Evolutionary conservation across 1,140 invertebrate genomes (phyloP).

Genomic region (Drosophila lacertosa): DNA sequence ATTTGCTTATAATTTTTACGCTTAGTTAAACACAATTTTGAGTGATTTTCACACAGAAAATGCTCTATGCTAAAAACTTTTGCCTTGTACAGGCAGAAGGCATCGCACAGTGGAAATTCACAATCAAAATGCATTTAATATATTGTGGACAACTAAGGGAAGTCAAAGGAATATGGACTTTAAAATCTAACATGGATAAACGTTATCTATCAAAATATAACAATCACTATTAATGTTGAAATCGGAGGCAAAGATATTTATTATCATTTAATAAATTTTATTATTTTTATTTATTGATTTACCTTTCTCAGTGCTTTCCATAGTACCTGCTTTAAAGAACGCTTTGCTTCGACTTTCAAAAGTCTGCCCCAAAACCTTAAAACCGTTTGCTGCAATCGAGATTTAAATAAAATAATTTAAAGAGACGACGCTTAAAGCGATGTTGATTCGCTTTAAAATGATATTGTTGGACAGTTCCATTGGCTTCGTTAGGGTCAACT

Average conservation of each 20-base stretch:
- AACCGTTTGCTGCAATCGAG: too few species aligned
- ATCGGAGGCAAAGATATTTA: too few species aligned
- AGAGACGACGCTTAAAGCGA: conserved; percentile 27
- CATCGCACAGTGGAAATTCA: conserved; percentile 40
- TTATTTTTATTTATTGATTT: too few species aligned
- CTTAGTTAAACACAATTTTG: conserved; percentile 83
- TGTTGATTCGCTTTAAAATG: conserved; percentile 52
- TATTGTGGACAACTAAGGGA: neutral
- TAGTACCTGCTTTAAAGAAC: neutral
- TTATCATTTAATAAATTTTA: too few species aligned
- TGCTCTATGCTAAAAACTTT: conserved; percentile 71
- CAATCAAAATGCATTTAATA: neutral
- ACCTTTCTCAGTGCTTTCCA: too few species aligned
- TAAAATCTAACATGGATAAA: too few species aligned
- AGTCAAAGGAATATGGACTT: too few species aligned
- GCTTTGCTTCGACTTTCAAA: neutral
- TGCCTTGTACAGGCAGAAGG: conserved; percentile 34
- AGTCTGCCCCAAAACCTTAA: too few species aligned
- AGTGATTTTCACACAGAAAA: conserved; percentile 80
- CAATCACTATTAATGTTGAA: too few species aligned
- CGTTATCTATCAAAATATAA: too few species aligned
- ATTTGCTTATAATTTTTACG: conserved; percentile 83
- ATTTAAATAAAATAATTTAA: neutral
- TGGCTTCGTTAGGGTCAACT: conserved; percentile 52
- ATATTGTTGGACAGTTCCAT: conserved; percentile 38